Evolutionary conservation across 2,797 vertebrate species (phyloP).

Genomic region (Pempheris klunzingeri): DNA sequence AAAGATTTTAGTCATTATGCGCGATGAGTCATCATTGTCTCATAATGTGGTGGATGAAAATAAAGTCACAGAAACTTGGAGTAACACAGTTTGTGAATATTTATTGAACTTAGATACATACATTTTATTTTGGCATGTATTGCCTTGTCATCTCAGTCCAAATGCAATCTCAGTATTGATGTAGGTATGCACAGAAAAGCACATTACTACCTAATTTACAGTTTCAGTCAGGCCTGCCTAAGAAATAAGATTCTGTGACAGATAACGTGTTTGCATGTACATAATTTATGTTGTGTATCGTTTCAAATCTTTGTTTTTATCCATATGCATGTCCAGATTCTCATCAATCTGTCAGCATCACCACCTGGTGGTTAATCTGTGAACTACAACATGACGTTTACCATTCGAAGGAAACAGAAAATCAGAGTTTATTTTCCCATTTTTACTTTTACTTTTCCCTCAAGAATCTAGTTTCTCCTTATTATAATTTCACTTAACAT

Average conservation of each 20-base stretch:
- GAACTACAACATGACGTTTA: slow-evolving; percentile 20
- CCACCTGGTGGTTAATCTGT: slow-evolving; percentile 46
- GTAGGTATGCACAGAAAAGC: not conserved
- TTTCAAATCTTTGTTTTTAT: not conserved
- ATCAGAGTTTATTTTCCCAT: not conserved
- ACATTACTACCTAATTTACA: not conserved
- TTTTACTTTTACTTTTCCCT: not conserved
- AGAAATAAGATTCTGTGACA: not conserved
- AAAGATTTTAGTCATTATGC: slow-evolving; percentile 26
- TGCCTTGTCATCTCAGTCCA: not conserved
- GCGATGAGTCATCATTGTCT: slow-evolving; percentile 32
- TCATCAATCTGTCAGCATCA: not conserved
- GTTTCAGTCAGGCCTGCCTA: slow-evolving; percentile 15
- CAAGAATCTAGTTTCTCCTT: not conserved
- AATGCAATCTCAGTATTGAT: not conserved
- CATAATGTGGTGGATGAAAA: slow-evolving; percentile 12
- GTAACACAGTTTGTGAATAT: slow-evolving; percentile 8
- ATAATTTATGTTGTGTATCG: not conserved
- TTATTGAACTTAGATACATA: not conserved
- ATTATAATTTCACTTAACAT: not conserved
- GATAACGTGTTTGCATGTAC: not conserved
- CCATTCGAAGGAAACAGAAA: not conserved
- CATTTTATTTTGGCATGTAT: not conserved
- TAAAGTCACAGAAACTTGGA: slow-evolving; percentile 12
- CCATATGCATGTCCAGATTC: not conserved